Conservation (phyloP, 2,888 invertebrate genomes). For the Zygaena filipendulae region DNA sequence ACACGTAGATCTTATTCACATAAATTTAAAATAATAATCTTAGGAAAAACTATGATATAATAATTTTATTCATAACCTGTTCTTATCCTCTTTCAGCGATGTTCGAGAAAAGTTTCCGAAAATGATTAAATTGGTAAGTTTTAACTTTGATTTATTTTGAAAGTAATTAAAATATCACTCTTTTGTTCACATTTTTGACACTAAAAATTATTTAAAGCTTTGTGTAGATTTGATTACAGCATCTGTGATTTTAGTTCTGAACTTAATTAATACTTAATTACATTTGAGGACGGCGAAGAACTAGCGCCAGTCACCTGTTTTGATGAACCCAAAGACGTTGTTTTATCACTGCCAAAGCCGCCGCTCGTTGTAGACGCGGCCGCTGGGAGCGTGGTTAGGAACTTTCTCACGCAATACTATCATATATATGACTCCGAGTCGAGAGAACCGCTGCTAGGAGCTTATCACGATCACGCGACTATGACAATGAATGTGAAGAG, state of each 20-base stretch:
- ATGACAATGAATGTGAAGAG: conserved; percentile 77
- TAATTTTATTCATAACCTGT: too few relatives aligned
- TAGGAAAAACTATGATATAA: too few relatives aligned
- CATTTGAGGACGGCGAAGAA: conserved; percentile 87
- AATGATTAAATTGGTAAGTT: conserved; percentile 85
- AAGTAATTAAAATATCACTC: too few relatives aligned
- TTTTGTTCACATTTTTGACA: too few relatives aligned
- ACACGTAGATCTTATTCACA: too few relatives aligned
- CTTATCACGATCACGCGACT: conserved; percentile 88
- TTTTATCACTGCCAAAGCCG: conserved; percentile 75
- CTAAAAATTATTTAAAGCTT: too few relatives aligned
- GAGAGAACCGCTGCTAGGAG: conserved; percentile 81
- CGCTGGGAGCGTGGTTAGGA: conserved; percentile 76
- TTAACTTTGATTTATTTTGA: too few relatives aligned
- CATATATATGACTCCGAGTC: conserved; percentile 83
- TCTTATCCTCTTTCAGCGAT: too few relatives aligned
- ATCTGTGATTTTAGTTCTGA: conserved; percentile 3
- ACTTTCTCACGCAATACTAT: conserved; percentile 89
- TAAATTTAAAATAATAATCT: too few relatives aligned
- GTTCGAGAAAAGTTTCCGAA: conserved; percentile 91
- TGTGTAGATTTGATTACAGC: too few relatives aligned
- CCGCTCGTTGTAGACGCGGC: conserved; percentile 76
- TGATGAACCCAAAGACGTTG: conserved; percentile 78
- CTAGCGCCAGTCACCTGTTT: conserved; percentile 90
- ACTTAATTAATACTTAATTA: conserved; percentile 2